Conservation (phyloP, 2,113 vertebrate genomes). For the Sus scrofa region T2T-Sscrofa CM000825.6:49102001-49102500, state of each 20-base stretch:
- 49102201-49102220: too few species aligned
- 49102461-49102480: conserved; percentile 93
- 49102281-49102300: neutral
- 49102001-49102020: fast-evolving
- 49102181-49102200: too few species aligned
- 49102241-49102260: fast-evolving
- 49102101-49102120: too few species aligned
- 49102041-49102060: too few species aligned
- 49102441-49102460: conserved; percentile 95
- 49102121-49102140: too few species aligned
- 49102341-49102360: neutral
- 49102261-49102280: fast-evolving
- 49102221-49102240: too few species aligned
- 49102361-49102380: neutral
- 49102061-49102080: too few species aligned
- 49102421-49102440: conserved; percentile 88
- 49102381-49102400: fast-evolving
- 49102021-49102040: too few species aligned
- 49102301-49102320: too few species aligned
- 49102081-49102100: too few species aligned
- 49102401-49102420: neutral
- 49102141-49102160: too few species aligned
- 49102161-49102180: too few species aligned
- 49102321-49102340: neutral
- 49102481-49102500: conserved; percentile 92